Evolutionary conservation across 35 echinoderm and acorn worm genomes (phyloP), one percentile per base, ranked within the genome.

Genomic region (Lytechinus variegatus): DNA sequence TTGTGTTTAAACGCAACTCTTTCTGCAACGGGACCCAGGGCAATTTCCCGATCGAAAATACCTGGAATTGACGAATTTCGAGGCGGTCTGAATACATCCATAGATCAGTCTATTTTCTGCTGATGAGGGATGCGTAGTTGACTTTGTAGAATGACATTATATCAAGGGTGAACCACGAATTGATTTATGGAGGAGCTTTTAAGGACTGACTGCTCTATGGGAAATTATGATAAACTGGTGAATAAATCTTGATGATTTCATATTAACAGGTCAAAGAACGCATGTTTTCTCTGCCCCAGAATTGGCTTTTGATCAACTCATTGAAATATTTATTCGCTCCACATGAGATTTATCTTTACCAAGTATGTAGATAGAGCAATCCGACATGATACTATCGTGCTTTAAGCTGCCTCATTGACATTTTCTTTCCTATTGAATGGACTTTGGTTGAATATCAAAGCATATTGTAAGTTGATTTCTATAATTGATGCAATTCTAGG

Each of bases 131-230:
- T 79, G 19, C n/a, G 8, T 7, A 8, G 16, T 79, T 79, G 19
- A 79, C 66, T 24, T 79, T 79, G 19, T 24, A 79, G 66, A 79
- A 79, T 79, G 66, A 79, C 66, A 79, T 24, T 79, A 24, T 79
- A 79, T 79, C 19, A 79, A 79, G n/a, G 66, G 66, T 79, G 66
- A 79, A 79, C 66, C n/a, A 24, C n/a, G 21, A 79, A n/a, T 16
- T 79, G 66, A 79, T 79, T 79, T 79, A 79, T 79, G n/a, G 66
- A 79, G 14, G 16, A 79, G 66, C 66, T 79, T 79, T 79, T 79
- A 79, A 24, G 19, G 21, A 79, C 19, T 19, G 66, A 79, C 66
- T 79, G 14, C 19, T 24, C 19, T 16, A 79, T 16, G n/a, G 66
- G 66, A n/a, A 79, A 24, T 6, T 79, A 24, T 14, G 14, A 79